A percentile compares a stretch with the other conserved stretches of the same genome.
phyloP scores from a whole-genome alignment of 2,113 vertebrate species.

The Dicaeum eximium region DNA sequence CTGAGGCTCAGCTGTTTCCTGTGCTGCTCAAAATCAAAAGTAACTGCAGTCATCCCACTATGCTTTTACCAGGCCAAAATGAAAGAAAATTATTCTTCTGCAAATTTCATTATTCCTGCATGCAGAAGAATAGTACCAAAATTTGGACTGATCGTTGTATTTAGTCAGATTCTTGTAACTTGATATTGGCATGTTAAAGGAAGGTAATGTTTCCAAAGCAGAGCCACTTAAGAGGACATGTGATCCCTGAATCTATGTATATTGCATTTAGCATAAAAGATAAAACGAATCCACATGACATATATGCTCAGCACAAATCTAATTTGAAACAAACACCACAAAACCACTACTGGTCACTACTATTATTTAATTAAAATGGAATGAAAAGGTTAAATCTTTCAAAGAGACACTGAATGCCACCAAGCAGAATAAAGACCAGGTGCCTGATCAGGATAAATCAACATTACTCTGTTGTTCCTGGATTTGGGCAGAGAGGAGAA shows the following conservation, averaged over 20 bases:
- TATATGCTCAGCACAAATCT: neutral
- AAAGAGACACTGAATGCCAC: neutral
- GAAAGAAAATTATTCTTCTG: neutral
- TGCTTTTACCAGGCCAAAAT: neutral
- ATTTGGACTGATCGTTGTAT: neutral
- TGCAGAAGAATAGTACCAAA: neutral
- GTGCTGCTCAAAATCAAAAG: neutral
- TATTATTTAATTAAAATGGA: conserved; percentile 21
- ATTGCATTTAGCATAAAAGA: neutral
- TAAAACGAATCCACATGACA: neutral
- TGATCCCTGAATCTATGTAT: neutral
- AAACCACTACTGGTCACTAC: neutral
- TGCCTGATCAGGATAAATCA: neutral
- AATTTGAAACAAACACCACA: conserved; percentile 20
- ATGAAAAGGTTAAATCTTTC: neutral
- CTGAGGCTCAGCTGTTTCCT: neutral
- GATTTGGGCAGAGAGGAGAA: neutral
- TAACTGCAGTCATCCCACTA: neutral
- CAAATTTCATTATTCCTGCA: neutral
- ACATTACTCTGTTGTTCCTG: neutral
- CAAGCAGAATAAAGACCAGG: neutral
- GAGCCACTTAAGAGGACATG: neutral
- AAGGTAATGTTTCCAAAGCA: neutral
- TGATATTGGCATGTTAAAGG: neutral
- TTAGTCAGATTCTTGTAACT: neutral